A percentile compares a stretch with the other conserved stretches of the same genome.
phyloP scores from a whole-genome alignment of 2,797 vertebrate genomes.

The Nasua narica region DNA sequence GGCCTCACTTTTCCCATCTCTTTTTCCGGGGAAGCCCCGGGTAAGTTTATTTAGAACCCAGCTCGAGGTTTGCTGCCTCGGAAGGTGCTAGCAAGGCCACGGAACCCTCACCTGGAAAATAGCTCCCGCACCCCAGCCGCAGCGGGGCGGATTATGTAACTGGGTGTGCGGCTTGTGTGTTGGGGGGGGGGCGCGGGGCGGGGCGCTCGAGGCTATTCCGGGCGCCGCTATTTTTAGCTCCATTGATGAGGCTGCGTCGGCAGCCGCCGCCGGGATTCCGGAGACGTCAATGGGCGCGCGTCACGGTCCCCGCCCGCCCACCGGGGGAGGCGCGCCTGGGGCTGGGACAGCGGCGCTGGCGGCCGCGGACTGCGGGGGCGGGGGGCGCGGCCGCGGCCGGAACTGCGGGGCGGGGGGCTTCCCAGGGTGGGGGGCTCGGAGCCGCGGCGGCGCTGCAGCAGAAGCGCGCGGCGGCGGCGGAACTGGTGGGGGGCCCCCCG shows the following conservation, averaged over 20 bases:
- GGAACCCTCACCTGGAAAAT: constrained; percentile 14
- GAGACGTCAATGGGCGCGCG: constrained; percentile 75
- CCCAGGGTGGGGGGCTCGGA: neutral
- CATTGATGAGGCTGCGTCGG: constrained; percentile 75
- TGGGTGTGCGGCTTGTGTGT: neutral
- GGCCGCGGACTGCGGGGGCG: constrained; percentile 47
- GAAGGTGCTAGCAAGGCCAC: neutral
- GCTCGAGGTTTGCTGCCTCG: neutral
- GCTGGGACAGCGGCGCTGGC: constrained; percentile 13
- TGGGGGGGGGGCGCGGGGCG: constrained; percentile 17
- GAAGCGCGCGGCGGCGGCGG: neutral
- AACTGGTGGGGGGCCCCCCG: neutral
- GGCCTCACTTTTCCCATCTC: constrained; percentile 62
- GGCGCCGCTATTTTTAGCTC: constrained; percentile 75
- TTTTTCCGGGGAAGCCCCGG: constrained; percentile 38
- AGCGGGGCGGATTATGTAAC: constrained; percentile 62
- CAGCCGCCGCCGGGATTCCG: constrained; percentile 80
- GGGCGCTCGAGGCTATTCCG: constrained; percentile 26
- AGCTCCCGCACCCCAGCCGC: neutral
- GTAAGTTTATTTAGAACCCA: constrained; percentile 15
- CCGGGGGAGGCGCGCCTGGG: constrained; percentile 52
- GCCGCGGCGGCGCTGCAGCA: neutral
- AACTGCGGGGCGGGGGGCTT: constrained; percentile 55
- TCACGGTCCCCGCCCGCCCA: constrained; percentile 67
- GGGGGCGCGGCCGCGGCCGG: constrained; percentile 48